Percentiles rank a stretch among this genome's conserved stretches.
phyloP scores from a whole-genome alignment of 2,113 vertebrate species.

The Sminthopsis crassicaudata region DNA sequence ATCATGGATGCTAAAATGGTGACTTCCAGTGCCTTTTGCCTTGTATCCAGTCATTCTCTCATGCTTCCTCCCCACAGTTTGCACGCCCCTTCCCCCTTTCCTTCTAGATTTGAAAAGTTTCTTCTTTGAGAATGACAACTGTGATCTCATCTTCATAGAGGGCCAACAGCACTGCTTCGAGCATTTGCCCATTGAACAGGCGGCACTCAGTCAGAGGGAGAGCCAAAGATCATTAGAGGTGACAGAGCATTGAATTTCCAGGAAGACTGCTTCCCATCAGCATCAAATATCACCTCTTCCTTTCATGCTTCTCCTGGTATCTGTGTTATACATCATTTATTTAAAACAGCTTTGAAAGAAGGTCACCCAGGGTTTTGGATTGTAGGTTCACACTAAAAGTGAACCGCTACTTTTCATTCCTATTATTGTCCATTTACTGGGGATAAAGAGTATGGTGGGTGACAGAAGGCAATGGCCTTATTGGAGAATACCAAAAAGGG shows the following conservation, averaged over 20 bases:
- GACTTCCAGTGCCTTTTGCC: neutral
- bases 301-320: conserved; percentile 67
- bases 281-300: conserved; percentile 73
- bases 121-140: neutral
- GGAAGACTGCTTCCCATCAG: conserved; percentile 70
- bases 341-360: conserved; percentile 79
- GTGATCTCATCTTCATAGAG: conserved; percentile 50
- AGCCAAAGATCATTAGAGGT: conserved; percentile 77
- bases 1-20: neutral
- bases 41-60: conserved; percentile 29
- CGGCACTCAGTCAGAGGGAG: conserved; percentile 71
- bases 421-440: conserved; percentile 71
- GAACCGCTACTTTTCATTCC: conserved; percentile 75
- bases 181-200: conserved; percentile 73
- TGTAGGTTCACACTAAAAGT: conserved; percentile 74
- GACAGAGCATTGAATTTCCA: conserved; percentile 78
- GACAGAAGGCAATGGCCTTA: conserved; percentile 45
- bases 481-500: conserved; percentile 69
- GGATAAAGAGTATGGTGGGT: neutral
- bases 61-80: conserved; percentile 32
- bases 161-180: conserved; percentile 38
- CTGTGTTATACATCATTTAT: conserved; percentile 79
- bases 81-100: neutral
- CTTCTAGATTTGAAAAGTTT: neutral
- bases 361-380: conserved; percentile 74